These are phyloP conservation scores for Agrochola macilenta DNA, from an alignment of 2,888 invertebrate species.

Conservation along the genomic window DNA sequence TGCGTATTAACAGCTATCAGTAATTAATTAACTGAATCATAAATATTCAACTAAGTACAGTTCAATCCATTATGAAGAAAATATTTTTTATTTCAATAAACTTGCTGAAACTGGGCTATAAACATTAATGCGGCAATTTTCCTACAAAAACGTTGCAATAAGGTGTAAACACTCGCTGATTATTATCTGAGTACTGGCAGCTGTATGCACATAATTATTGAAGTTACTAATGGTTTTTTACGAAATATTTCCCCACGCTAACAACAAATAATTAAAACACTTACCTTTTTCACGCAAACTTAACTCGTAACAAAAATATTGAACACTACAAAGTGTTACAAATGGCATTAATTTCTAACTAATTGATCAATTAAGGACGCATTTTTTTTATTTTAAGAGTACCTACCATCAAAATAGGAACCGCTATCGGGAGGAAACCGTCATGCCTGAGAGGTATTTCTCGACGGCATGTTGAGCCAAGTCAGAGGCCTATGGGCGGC, in stretches of 20 bases:
- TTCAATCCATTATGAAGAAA: conserved; percentile 25
- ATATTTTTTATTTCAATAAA: conserved; percentile 32
- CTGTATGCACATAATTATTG: conserved; percentile 56
- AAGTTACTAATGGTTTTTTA: conserved; percentile 58
- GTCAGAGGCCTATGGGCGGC: too few species aligned
- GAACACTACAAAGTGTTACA: background rate
- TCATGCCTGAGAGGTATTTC: too few species aligned
- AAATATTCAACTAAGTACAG: conserved; percentile 38
- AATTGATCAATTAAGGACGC: background rate
- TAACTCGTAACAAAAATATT: conserved; percentile 23
- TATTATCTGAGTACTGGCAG: conserved; percentile 52
- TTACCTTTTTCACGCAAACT: conserved; percentile 18
- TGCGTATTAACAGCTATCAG: conserved; percentile 32
- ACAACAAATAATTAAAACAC: conserved; percentile 2
- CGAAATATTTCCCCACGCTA: conserved; percentile 55
- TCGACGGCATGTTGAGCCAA: too few species aligned
- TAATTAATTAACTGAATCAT: conserved; percentile 36
- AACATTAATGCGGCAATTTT: conserved; percentile 52
- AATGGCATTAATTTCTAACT: background rate
- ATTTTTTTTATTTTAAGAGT: background rate
- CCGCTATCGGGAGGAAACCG: too few species aligned
- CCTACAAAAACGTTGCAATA: conserved; percentile 57
- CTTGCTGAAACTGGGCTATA: conserved; percentile 51
- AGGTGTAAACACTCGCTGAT: conserved; percentile 61
- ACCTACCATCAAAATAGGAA: background rate